These are phyloP conservation scores for Drosophila setifemur DNA, from an alignment of 1,140 invertebrate species.

Conservation along the genomic window DNA sequence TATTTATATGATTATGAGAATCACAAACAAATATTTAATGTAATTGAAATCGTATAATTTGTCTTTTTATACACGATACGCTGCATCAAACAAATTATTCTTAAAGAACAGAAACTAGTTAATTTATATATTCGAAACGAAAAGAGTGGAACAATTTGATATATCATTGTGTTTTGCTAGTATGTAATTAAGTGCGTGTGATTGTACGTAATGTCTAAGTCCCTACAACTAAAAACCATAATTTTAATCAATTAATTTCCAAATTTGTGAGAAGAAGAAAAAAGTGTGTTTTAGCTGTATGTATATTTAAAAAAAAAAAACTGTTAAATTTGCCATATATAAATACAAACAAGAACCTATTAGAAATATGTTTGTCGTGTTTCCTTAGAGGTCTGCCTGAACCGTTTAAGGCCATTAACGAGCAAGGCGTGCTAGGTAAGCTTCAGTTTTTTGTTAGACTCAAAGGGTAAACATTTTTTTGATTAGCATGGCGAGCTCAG, in stretches of 20 bases:
- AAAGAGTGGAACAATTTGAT: constrained; percentile 31
- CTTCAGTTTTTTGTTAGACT: no score
- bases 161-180: constrained; percentile 65
- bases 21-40: constrained; percentile 47
- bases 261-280: constrained; percentile 32
- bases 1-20: constrained; percentile 42
- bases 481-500: no score
- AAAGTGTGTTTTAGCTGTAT: constrained; percentile 61
- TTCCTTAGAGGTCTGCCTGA: no score
- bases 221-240: constrained; percentile 39
- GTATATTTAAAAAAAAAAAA: constrained; percentile 66
- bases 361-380: background rate
- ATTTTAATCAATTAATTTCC: constrained; percentile 56
- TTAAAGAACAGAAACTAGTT: constrained; percentile 54
- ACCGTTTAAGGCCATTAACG: no score
- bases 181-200: constrained; percentile 71
- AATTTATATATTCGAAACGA: constrained; percentile 47
- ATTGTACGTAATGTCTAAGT: constrained; percentile 70
- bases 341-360: constrained; percentile 45
- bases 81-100: constrained; percentile 40
- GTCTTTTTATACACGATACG: constrained; percentile 39
- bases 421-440: no score
- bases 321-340: constrained; percentile 80
- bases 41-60: constrained; percentile 30
- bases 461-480: no score